Conservation (phyloP, 1,140 invertebrate genomes). For the Andrena cerasifolii region DNA sequence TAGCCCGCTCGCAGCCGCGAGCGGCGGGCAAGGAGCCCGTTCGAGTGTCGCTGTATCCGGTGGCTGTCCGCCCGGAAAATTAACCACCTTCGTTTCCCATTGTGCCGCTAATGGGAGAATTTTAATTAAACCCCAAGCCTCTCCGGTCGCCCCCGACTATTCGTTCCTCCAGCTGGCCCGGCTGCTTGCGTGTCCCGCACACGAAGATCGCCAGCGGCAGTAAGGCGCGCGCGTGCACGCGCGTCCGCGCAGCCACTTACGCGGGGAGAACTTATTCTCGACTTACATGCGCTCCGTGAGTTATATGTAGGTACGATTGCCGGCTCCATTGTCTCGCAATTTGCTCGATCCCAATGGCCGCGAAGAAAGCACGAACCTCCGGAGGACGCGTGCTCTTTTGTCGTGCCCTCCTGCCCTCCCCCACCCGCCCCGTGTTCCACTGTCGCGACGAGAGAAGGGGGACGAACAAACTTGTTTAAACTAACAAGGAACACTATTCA, state of each 20-base stretch:
- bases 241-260: background rate
- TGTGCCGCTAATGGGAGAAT: slow-evolving; percentile 51
- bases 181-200: background rate
- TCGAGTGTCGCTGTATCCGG: slow-evolving; percentile 29
- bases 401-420: too few relatives aligned
- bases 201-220: too few relatives aligned
- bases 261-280: slow-evolving; percentile 18
- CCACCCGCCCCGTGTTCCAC: too few relatives aligned
- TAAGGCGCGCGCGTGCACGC: background rate
- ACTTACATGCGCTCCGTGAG: too few relatives aligned
- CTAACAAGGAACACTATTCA: too few relatives aligned
- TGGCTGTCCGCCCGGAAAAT: slow-evolving; percentile 42
- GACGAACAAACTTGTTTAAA: slow-evolving; percentile 44
- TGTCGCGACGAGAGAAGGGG: background rate
- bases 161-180: slow-evolving; percentile 37
- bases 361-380: slow-evolving; percentile 35
- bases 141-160: slow-evolving; percentile 21
- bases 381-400: slow-evolving; percentile 42
- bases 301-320: too few relatives aligned
- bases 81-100: slow-evolving; percentile 49
- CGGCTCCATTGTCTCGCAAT: slow-evolving; percentile 61
- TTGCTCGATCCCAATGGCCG: slow-evolving; percentile 57
- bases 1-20: background rate
- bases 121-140: slow-evolving; percentile 42
- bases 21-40: background rate